Evolutionary conservation across 2,888 invertebrate genomes (phyloP).

Genomic region (Nebria salina): DNA sequence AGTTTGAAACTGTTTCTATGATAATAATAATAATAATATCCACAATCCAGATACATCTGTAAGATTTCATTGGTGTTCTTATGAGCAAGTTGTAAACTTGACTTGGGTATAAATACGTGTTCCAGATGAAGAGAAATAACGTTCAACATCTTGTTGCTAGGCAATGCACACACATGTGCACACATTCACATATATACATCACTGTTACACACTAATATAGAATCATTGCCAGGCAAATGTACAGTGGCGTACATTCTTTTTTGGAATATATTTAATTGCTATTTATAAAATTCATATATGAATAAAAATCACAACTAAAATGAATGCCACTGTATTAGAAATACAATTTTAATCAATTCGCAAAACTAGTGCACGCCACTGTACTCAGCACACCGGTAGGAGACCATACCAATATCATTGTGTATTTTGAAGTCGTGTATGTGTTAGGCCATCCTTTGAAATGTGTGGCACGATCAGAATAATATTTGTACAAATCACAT

Average conservation of each 20-base stretch:
- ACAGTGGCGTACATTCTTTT: not conserved
- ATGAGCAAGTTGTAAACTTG: not conserved
- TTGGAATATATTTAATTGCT: not conserved
- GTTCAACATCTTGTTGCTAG: conserved; percentile 18
- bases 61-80: not conserved
- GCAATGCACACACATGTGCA: not conserved
- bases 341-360: not conserved
- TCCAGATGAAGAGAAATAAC: conserved; percentile 1
- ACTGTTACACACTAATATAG: not conserved
- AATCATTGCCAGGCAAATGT: not conserved
- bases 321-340: too few relatives aligned
- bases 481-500: conserved; percentile 19
- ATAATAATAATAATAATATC: not conserved
- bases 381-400: not conserved
- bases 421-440: not conserved
- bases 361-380: not conserved
- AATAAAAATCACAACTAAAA: too few relatives aligned
- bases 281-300: too few relatives aligned
- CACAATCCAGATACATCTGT: not conserved
- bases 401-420: not conserved
- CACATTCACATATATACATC: not conserved
- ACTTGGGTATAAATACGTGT: not conserved
- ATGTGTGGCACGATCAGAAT: conserved; percentile 16
- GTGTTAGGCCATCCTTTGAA: conserved; percentile 9
- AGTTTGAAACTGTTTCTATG: conserved; percentile 1